These are phyloP conservation scores for Monopterus albus DNA, from an alignment of 2,113 vertebrate species.

Conservation along the genomic window DNA sequence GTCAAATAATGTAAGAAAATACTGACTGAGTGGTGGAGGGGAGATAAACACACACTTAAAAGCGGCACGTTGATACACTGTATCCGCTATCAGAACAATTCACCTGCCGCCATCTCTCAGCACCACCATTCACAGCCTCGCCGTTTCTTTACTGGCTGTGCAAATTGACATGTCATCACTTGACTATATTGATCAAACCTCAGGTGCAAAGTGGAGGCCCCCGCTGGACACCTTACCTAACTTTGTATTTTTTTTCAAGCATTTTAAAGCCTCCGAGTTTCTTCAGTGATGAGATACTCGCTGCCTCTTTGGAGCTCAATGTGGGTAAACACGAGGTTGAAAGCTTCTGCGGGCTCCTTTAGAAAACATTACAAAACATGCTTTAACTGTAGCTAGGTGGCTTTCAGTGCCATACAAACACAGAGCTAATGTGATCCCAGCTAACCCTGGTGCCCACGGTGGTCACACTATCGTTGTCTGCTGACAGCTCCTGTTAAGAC, in stretches of 20 bases:
- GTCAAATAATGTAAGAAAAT: conserved; percentile 74
- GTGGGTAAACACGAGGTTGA: conserved; percentile 74
- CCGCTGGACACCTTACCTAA: conserved; percentile 73
- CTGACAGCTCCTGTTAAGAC: conserved; percentile 89
- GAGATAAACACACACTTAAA: conserved; percentile 65
- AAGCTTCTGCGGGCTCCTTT: conserved; percentile 64
- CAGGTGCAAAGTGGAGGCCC: conserved; percentile 80
- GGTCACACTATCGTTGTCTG: conserved; percentile 75
- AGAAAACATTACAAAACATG: conserved; percentile 70
- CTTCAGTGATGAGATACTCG: conserved; percentile 22
- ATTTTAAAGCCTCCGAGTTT: conserved; percentile 24
- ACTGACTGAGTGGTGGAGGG: conserved; percentile 35
- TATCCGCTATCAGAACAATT: conserved; percentile 81
- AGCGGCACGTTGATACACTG: conserved; percentile 81
- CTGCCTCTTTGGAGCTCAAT: conserved; percentile 46
- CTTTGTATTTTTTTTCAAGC: conserved; percentile 38
- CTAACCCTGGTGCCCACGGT: conserved; percentile 68
- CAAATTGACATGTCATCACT: conserved; percentile 85
- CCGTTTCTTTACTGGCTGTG: conserved; percentile 51
- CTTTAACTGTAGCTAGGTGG: conserved; percentile 73
- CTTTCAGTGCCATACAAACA: conserved; percentile 86
- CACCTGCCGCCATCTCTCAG: conserved; percentile 91
- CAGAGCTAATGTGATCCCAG: conserved; percentile 74
- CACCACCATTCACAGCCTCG: conserved; percentile 63
- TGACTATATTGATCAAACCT: conserved; percentile 78